A percentile compares a stretch with the other conserved stretches of the same genome.
Evolutionary conservation across 2,797 vertebrate species (phyloP).

Genomic region (Semotilus atromaculatus): DNA sequence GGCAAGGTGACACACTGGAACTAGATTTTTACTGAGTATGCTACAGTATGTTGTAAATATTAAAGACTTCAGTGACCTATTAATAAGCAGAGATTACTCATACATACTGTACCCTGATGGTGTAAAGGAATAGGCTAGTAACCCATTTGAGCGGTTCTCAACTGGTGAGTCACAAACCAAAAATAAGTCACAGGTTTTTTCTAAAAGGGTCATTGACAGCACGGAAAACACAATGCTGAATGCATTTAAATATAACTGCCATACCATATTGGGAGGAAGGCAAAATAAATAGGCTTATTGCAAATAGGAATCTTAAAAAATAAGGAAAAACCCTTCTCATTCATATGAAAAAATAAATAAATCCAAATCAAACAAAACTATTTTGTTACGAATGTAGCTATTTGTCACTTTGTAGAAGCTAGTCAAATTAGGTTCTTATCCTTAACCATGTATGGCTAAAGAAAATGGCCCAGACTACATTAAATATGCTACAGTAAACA

Average conservation of each 20-base stretch:
- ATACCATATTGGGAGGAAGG: neutral
- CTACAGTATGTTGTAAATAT: neutral
- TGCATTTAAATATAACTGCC: neutral
- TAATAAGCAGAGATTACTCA: constrained; percentile 16
- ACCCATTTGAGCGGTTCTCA: neutral
- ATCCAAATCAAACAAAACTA: neutral
- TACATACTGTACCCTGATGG: neutral
- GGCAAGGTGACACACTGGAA: neutral
- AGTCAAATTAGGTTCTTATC: neutral
- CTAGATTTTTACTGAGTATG: neutral
- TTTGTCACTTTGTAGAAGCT: neutral
- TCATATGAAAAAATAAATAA: neutral
- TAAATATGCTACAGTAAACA: neutral
- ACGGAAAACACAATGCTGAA: neutral
- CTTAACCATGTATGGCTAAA: neutral
- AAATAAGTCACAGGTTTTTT: neutral
- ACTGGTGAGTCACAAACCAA: neutral
- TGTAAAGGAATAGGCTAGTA: constrained; percentile 1
- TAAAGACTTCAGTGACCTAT: neutral
- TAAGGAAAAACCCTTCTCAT: neutral
- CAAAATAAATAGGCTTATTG: neutral
- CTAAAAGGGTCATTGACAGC: neutral
- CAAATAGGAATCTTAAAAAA: neutral
- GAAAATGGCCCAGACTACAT: neutral
- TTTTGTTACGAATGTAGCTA: neutral